phyloP scores from a whole-genome alignment of 2,113 vertebrate species.

The Elgaria multicarinata region DNA sequence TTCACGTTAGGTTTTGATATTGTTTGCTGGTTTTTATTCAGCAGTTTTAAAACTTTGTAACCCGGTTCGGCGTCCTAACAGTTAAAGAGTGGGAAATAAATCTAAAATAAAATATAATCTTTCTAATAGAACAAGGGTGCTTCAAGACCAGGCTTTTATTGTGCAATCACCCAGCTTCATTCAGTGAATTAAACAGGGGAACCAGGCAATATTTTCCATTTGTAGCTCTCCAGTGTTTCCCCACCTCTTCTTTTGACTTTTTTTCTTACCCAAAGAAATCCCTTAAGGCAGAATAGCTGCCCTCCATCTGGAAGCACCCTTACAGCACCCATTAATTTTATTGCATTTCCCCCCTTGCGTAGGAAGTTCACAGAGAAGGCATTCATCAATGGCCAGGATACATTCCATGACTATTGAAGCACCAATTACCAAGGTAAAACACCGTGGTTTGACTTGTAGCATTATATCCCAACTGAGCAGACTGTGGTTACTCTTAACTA shows the following conservation, averaged over 20 bases:
- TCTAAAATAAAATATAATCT: no score
- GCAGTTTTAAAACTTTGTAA: neutral
- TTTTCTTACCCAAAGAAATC: no score
- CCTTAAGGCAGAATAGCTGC: no score
- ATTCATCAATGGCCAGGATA: constrained; percentile 96
- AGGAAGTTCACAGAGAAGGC: constrained; percentile 93
- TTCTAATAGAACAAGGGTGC: neutral
- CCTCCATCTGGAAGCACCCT: neutral
- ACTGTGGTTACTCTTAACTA: neutral
- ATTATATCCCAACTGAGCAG: no score
- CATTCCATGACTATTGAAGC: constrained; percentile 99
- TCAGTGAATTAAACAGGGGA: no score
- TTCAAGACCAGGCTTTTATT: no score
- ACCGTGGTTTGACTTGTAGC: rapidly evolving
- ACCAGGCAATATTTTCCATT: no score
- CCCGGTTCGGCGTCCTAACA: neutral
- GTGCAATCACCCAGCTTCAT: no score
- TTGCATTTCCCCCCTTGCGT: constrained; percentile 24
- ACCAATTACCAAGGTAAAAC: constrained; percentile 95
- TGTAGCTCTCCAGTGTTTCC: no score
- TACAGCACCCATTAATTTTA: neutral
- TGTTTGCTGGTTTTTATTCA: neutral
- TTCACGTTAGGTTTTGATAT: neutral
- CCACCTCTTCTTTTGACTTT: no score
- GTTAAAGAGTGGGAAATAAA: neutral